Evolutionary conservation across 2,888 invertebrate genomes (phyloP), one percentile per base, ranked within the genome.

Genomic region (Drosophila demipolita): DNA sequence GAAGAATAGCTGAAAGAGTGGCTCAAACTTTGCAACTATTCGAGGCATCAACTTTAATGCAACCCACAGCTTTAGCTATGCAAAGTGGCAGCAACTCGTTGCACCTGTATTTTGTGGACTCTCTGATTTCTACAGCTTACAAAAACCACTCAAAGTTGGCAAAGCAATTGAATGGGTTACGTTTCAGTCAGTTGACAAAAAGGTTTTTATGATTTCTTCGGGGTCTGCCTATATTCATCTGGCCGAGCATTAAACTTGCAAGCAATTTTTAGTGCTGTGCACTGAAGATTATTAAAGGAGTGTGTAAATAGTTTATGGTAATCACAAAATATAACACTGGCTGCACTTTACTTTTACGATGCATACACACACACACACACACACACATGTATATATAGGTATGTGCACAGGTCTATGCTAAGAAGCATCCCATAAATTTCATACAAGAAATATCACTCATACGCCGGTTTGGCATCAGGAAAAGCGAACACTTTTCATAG

Each of bases 361-460:
- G 60, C 55, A 38, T 42, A 57, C 33, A 50, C 53, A 52, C 65
- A 3, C 61, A 58, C 29, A 32, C 3, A 45, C 53, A 26, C 12
- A 35, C 23, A 23, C 20, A n/a, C 8, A 11, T n/a, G 7, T 40
- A 35, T 54, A n/a, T 36, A 11, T 29, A 1, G 29, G 55, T 8
- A 26, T 36, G 54, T 36, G 35, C 38, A 59, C 40, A 35, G 26
- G 35, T 66, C 55, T 66, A 61, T 55, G 57, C 55, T 45, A 60
- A 36, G 52, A 59, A 55, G 23, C 48, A 20, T n/a, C n/a, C n/a
- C 64, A 80, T 75, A 76, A 68, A 72, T 52, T 61, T 53, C 26
- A 36, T 69, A 87, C 90, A 90, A 66, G 90, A 76, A 82, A 90
- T 82, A 90, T 90, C 84, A 87, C 90, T 90, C 83, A 87, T 90